Evolutionary conservation across 2,888 invertebrate genomes (phyloP).

Genomic region (Carcina quercana): DNA sequence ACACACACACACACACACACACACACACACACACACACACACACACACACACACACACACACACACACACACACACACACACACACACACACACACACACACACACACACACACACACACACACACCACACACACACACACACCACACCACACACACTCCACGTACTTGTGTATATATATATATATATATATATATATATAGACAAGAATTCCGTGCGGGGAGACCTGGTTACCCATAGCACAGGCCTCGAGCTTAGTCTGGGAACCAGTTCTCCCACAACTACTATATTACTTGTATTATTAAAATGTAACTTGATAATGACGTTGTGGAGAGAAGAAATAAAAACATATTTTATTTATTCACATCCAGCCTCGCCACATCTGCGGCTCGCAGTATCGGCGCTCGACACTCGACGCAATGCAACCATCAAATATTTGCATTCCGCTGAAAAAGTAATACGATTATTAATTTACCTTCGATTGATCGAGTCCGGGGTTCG

Average conservation of each 20-base stretch:
- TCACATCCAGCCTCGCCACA: slow-evolving; percentile 14
- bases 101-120: not conserved
- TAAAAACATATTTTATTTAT: too few relatives aligned
- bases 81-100: not conserved
- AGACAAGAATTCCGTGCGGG: too few relatives aligned
- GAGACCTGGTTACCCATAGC: too few relatives aligned
- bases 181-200: too few relatives aligned
- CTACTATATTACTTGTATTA: too few relatives aligned
- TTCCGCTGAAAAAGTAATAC: slow-evolving; percentile 69
- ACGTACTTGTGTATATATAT: too few relatives aligned
- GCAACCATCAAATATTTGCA: slow-evolving; percentile 72
- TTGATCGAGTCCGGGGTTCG: slow-evolving; percentile 48
- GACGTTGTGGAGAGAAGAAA: too few relatives aligned
- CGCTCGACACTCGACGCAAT: slow-evolving; percentile 46
- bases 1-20: not conserved
- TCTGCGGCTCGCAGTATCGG: slow-evolving; percentile 30
- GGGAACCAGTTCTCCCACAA: too few relatives aligned
- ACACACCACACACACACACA: too few relatives aligned
- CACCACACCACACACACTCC: too few relatives aligned
- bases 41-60: not conserved
- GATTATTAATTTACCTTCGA: slow-evolving; percentile 69
- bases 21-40: not conserved
- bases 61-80: not conserved
- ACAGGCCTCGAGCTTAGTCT: too few relatives aligned
- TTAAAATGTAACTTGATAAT: too few relatives aligned